A percentile compares a stretch with the other conserved stretches of the same genome.
phyloP scores from a whole-genome alignment of 2,797 vertebrate species.

The Enoplosus armatus region DNA sequence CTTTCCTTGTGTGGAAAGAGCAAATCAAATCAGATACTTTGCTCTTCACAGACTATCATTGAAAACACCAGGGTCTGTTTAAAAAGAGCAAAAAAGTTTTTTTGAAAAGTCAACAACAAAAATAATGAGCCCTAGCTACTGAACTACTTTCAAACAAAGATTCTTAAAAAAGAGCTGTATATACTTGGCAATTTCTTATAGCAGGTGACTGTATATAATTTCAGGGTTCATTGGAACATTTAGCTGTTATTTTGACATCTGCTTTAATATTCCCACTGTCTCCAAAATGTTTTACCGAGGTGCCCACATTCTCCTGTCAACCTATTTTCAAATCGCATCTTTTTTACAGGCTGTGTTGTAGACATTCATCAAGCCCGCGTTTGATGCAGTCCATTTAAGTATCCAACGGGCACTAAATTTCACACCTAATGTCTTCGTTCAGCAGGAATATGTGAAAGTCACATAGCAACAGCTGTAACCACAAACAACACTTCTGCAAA shows the following conservation, averaged over 20 bases:
- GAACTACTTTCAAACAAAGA: too few species aligned
- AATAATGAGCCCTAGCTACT: neutral
- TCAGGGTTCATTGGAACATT: neutral
- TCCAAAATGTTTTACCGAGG: neutral
- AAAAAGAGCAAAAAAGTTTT: neutral
- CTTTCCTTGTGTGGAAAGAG: neutral
- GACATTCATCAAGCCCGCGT: neutral
- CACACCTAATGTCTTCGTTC: too few species aligned
- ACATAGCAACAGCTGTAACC: neutral
- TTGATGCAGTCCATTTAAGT: neutral
- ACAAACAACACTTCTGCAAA: neutral
- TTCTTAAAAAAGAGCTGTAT: neutral
- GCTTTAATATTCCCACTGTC: neutral
- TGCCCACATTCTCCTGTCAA: too few species aligned
- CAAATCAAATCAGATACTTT: conserved; percentile 1
- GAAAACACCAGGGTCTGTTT: neutral
- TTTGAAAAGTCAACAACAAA: neutral
- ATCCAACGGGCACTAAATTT: too few species aligned
- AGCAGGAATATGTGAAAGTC: neutral
- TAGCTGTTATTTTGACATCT: neutral
- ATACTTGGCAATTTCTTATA: neutral
- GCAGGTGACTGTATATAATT: neutral
- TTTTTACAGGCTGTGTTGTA: neutral
- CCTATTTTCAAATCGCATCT: neutral
- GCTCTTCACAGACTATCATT: neutral